These are phyloP conservation scores for Nycticorax nycticorax DNA, from an alignment of 2,113 vertebrate species.

Conservation along the genomic window DNA sequence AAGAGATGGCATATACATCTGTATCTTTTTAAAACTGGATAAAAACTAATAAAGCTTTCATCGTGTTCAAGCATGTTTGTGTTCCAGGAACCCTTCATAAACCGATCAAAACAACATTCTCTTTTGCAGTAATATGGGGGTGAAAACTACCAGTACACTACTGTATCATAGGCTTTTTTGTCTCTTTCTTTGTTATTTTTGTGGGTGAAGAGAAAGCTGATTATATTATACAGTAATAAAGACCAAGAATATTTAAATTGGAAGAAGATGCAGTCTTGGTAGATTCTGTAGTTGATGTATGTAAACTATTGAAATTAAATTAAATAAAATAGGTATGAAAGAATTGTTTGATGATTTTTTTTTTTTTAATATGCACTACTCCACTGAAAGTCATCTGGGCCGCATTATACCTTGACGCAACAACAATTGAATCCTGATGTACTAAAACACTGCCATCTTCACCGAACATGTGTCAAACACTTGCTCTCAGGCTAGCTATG, in stretches of 20 bases:
- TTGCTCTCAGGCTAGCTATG: slow-evolving; percentile 37
- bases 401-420: slow-evolving; percentile 59
- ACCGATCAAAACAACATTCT: slow-evolving; percentile 16
- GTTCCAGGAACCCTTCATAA: neutral
- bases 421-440: slow-evolving; percentile 64
- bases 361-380: slow-evolving; percentile 53
- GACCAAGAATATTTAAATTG: slow-evolving; percentile 40
- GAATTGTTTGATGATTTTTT: slow-evolving; percentile 46
- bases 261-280: slow-evolving; percentile 47
- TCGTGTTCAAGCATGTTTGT: neutral
- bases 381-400: slow-evolving; percentile 56
- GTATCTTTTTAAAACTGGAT: neutral
- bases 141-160: slow-evolving; percentile 36
- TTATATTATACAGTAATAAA: slow-evolving; percentile 48
- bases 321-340: slow-evolving; percentile 61
- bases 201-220: slow-evolving; percentile 37
- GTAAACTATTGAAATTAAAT: slow-evolving; percentile 52
- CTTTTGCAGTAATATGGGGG: neutral
- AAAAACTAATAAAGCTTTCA: slow-evolving; percentile 42
- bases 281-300: neutral
- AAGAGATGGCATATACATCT: neutral
- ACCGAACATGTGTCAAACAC: slow-evolving; percentile 63
- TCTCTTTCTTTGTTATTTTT: slow-evolving; percentile 30
- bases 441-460: slow-evolving; percentile 35
- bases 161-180: neutral